Evolutionary conservation across 1,140 invertebrate genomes (phyloP).

Genomic region (Lepidurus arcticus): DNA sequence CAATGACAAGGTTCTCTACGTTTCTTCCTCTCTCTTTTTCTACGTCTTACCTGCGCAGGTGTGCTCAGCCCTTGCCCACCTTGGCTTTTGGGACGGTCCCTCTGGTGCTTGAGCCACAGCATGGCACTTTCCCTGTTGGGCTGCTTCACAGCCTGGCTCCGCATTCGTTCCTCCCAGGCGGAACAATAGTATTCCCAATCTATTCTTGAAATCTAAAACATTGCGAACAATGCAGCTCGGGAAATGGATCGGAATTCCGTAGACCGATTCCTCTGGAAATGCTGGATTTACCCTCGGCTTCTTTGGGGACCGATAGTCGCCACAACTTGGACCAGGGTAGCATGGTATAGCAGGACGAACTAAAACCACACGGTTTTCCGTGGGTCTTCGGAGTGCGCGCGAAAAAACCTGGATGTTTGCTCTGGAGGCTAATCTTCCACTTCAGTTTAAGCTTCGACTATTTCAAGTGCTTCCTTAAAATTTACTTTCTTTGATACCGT

Average conservation of each 20-base stretch:
- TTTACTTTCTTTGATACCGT: too few species aligned
- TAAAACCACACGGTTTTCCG: too few species aligned
- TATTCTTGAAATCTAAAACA: not conserved
- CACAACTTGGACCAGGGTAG: not conserved
- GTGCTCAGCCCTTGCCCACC: conserved; percentile 16
- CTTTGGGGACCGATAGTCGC: not conserved
- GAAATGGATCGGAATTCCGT: not conserved
- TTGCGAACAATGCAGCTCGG: not conserved
- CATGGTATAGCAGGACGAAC: too few species aligned
- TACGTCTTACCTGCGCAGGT: conserved; percentile 17
- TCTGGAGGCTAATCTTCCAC: too few species aligned
- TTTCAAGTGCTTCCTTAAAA: too few species aligned
- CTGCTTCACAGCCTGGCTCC: not conserved
- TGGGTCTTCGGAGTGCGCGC: too few species aligned
- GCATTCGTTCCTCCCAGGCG: not conserved
- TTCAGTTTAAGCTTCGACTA: too few species aligned
- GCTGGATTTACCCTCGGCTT: not conserved
- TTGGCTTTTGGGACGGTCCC: conserved; percentile 16
- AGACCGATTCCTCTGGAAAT: not conserved
- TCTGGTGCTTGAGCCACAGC: not conserved
- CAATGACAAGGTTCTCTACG: not conserved
- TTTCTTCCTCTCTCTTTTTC: conserved; percentile 13
- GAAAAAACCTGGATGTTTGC: too few species aligned
- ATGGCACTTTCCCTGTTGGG: conserved; percentile 18
- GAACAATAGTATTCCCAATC: conserved; percentile 4